Evolutionary conservation across 1,140 invertebrate genomes (phyloP), one percentile per base, ranked within the genome.

Genomic region (Agrilus planipennis): DNA sequence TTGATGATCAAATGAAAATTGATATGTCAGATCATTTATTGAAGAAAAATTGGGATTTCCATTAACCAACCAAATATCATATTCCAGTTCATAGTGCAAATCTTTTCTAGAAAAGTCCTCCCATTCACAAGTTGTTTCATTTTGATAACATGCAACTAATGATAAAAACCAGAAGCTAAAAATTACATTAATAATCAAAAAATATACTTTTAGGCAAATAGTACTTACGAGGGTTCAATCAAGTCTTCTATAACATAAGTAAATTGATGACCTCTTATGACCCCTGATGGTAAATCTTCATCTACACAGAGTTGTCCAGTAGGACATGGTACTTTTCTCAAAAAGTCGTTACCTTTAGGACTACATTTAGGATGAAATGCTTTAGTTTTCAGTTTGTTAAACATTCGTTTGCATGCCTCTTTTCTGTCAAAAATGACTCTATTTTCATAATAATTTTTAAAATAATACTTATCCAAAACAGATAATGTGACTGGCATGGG

Each of bases 31-130:
- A 41, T 82, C 83, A 63, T 89, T 92, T 45, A 80, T 80, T 16
- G 77, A 72, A 39, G 80, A 85, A 43, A 73, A 70, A 54, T 89
- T 86, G 0, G 93, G 92, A 66, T 91, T 86, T 28, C 92, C 90
- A 72, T 97, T 97, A 0, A 96, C 91, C 17, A 97, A 68, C 82
- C 89, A 93, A 44, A 98, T 83, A 62, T 98, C 87, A 64, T 96
- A 98, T 25, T 88, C 65, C 11, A 95, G 63, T 41, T 68, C 66
- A 22, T 64, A 58, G 1, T 63, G 52, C n/a, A n/a, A n/a, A 9
- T 32, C 31, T 16, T 41, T 38, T 18, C 62, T 45, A 37, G 75
- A 65, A 40, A 81, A 80, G 51, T 85, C 75, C 55, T 84, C 77
- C 88, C 88, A 92, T 43, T 79, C 69, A 55, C 89, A 93, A 7